phyloP scores from a whole-genome alignment of 2,888 invertebrate genomes.

The Gonocerus acuteangulatus region DNA sequence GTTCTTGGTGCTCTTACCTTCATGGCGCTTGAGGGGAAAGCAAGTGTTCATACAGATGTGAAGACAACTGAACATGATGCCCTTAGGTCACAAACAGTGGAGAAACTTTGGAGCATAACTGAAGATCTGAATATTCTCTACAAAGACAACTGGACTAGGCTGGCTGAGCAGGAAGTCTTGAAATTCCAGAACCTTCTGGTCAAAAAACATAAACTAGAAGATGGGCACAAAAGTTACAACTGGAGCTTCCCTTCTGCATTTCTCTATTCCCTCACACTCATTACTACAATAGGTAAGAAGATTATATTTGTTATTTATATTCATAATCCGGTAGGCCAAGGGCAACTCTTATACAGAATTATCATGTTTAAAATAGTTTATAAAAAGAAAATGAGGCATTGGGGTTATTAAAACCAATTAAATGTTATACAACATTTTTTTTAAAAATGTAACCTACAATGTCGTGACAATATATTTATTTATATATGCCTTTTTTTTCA shows the following conservation, averaged over 20 bases:
- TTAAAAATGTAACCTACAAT: too few species aligned
- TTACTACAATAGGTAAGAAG: conserved; percentile 81
- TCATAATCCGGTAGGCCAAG: too few species aligned
- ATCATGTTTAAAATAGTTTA: too few species aligned
- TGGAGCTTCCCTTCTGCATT: conserved; percentile 92
- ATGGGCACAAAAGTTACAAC: conserved; percentile 53
- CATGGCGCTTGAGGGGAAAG: conserved; percentile 68
- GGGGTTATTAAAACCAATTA: too few species aligned
- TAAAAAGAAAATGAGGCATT: too few species aligned
- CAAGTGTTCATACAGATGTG: conserved; percentile 24
- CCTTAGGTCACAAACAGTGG: conserved; percentile 54
- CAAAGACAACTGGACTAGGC: conserved; percentile 82
- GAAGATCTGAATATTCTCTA: conserved; percentile 82
- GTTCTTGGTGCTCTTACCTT: conserved; percentile 87
- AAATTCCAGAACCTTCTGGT: conserved; percentile 62
- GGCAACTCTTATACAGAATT: too few species aligned
- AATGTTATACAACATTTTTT: too few species aligned
- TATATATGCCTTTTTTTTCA: conserved; percentile 45
- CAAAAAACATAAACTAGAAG: conserved; percentile 45
- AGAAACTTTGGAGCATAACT: conserved; percentile 76
- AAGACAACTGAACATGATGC: conserved; percentile 34
- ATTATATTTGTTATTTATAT: too few species aligned
- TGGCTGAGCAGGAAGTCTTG: conserved; percentile 79
- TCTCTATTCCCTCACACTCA: conserved; percentile 84
- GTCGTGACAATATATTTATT: too few species aligned